Conservation (phyloP, 2,113 vertebrate species). For the Caracal caracal region DNA sequence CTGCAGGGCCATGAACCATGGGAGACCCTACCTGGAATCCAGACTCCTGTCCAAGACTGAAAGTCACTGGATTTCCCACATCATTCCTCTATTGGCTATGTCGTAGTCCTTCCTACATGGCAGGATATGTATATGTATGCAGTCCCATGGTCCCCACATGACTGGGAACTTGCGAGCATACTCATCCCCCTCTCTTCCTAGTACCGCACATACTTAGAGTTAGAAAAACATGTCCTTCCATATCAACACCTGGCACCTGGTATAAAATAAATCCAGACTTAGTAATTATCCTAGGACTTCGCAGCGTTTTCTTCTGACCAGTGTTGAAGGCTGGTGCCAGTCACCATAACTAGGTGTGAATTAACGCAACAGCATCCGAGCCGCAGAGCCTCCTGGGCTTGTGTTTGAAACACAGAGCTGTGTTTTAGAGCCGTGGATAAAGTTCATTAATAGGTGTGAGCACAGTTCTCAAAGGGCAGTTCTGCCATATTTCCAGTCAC, state of each 20-base stretch:
- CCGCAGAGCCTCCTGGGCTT: slow-evolving; percentile 66
- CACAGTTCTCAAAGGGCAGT: slow-evolving; percentile 81
- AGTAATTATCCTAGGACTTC: slow-evolving; percentile 65
- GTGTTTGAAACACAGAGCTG: slow-evolving; percentile 70
- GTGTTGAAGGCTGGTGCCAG: slow-evolving; percentile 80
- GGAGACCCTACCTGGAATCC: neutral
- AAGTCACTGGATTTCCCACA: neutral
- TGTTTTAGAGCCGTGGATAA: slow-evolving; percentile 75
- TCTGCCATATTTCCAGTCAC: slow-evolving; percentile 78
- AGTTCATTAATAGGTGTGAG: slow-evolving; percentile 80
- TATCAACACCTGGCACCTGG: slow-evolving; percentile 74
- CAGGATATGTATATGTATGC: neutral
- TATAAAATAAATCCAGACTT: slow-evolving; percentile 50
- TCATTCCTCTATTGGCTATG: neutral
- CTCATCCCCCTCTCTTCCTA: rapidly evolving
- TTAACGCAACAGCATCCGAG: slow-evolving; percentile 58
- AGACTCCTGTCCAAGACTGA: neutral
- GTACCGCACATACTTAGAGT: neutral
- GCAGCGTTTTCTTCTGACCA: slow-evolving; percentile 64
- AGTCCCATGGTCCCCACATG: neutral
- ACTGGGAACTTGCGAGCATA: neutral
- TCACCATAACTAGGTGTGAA: slow-evolving; percentile 81
- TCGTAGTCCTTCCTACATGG: neutral
- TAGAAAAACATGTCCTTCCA: slow-evolving; percentile 50
- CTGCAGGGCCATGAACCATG: neutral